Evolutionary conservation across 2,888 invertebrate species (phyloP), one percentile per base, ranked within the genome.

Genomic region (Ophioninae sp.): DNA sequence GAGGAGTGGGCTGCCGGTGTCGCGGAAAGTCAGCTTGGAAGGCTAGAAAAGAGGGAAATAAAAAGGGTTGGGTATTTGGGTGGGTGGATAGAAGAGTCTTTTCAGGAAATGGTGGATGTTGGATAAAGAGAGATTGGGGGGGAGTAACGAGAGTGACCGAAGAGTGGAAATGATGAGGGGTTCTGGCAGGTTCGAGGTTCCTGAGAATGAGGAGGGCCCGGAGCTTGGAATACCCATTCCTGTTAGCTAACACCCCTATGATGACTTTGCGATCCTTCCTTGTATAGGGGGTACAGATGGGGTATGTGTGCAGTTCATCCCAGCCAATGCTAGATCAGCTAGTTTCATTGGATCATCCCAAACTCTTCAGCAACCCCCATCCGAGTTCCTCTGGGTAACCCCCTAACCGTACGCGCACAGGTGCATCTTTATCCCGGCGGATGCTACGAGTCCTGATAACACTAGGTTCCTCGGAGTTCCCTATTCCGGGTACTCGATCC

Each of bases 1-100:
- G n/a, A n/a, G n/a, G n/a, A n/a, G n/a, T n/a, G n/a, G n/a, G 90
- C 88, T 88, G 88, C 88, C 90, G 89, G 87, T 90, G 86, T 82
- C 64, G 79, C 79, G 87, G 86, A 86, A 37, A 13, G 85, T 87
- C 86, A 75, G 79, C 67, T 61, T 57, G 62, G 41, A 65, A 83
- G 84, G 50, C 30, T 82, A 87, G 83, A 83, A 44, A 85, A 80
- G 50, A 50, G 50, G 17, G 50, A 50, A 10, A n/a, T n/a, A n/a
- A n/a, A n/a, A 86, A 86, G 85, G 81, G 30, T 30, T 30, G 30
- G 30, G 30, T 30, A 1, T 1, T 30, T 30, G 30, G 30, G 2
- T 30, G 30, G 30, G 30, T 30, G 30, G 72, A 44, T 57, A 73
- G 73, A 30, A 77, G 79, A 20, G 68, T 23, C n/a, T 50, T 70